Evolutionary conservation across 92 coral and sea anemone genomes (phyloP), one percentile per base, ranked within the genome.

Genomic region (Epizoanthus stellaris): DNA sequence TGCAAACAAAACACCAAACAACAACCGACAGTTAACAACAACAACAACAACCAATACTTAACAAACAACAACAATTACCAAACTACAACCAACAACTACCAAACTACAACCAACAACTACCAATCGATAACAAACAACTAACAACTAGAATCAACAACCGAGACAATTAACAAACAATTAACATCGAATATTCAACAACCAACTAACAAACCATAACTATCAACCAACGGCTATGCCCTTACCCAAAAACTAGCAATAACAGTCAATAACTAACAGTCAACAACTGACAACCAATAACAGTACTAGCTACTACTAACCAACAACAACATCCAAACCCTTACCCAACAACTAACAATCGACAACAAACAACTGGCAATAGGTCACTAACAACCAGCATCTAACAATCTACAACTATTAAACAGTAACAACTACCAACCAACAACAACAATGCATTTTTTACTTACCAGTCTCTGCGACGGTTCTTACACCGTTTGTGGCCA

Each of bases 401-500:
- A 12, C 6, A 3, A 20, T 19, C 36, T 3, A 15, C 14, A 25
- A 25, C 40, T 65, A 23, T 23, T 23, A 23, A 15, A 4, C 25
- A 21, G 17, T 65, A 0, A 65, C 14, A 38, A 43, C 5, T 43
- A 43, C 49, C 36, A 16, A 65, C 40, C 13, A 4, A 65, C 11
- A 38, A 25, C 16, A 3, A 13, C 16, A 65, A 21, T 20, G 12
- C 14, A 65, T 4, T 5, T 43, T 21, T 9, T 7, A 76, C 34
- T 80, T 12, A 74, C 90, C 90, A 3, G 5, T 57, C 47, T 87
- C 90, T 9, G 90, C 90, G 1, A 87, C 90, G 19, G 17, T 10
- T 74, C 76, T 4, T 3, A 87, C 87, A 4, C 90, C 90, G 16
- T 14, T 3, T 4, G 87, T 42, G 34, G 90, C 87, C 14, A 3